A percentile compares a stretch with the other conserved stretches of the same genome.
Conservation (phyloP, 2,888 invertebrate species). For the Macrophya annulata region DNA sequence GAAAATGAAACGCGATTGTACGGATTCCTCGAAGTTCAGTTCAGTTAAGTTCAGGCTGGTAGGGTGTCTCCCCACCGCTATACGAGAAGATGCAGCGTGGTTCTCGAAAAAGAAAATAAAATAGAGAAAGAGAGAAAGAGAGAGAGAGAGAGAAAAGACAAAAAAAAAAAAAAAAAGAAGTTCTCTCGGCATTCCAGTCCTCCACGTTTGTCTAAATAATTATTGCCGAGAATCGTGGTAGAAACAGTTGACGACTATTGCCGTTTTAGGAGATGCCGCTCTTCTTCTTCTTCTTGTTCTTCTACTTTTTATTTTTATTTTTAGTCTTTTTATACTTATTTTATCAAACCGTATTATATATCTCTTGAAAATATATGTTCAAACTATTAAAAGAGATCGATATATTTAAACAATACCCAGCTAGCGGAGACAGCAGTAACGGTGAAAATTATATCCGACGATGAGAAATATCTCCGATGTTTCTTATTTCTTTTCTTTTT, state of each 20-base stretch:
- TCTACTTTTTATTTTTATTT: not conserved
- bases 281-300: not conserved
- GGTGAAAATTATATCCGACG: not conserved
- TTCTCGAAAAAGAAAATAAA: slow-evolving; percentile 55
- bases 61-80: slow-evolving; percentile 56
- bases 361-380: not conserved
- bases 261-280: slow-evolving; percentile 42
- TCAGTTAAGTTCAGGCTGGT: no score
- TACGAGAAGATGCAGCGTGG: slow-evolving; percentile 49
- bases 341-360: not conserved
- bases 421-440: not conserved
- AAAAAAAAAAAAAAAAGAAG: slow-evolving; percentile 52
- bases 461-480: no score
- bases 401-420: not conserved
- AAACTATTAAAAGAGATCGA: not conserved
- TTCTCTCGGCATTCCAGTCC: slow-evolving; percentile 59
- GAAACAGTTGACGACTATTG: slow-evolving; percentile 9
- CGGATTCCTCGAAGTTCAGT: slow-evolving; percentile 62
- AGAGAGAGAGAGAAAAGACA: slow-evolving; percentile 53
- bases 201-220: slow-evolving; percentile 60
- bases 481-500: not conserved
- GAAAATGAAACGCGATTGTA: slow-evolving; percentile 65
- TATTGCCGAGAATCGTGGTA: slow-evolving; percentile 60
- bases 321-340: not conserved
- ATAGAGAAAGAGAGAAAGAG: not conserved